These are phyloP conservation scores for Euleptes europaea DNA, from an alignment of 2,113 vertebrate species.

Conservation along the genomic window DNA sequence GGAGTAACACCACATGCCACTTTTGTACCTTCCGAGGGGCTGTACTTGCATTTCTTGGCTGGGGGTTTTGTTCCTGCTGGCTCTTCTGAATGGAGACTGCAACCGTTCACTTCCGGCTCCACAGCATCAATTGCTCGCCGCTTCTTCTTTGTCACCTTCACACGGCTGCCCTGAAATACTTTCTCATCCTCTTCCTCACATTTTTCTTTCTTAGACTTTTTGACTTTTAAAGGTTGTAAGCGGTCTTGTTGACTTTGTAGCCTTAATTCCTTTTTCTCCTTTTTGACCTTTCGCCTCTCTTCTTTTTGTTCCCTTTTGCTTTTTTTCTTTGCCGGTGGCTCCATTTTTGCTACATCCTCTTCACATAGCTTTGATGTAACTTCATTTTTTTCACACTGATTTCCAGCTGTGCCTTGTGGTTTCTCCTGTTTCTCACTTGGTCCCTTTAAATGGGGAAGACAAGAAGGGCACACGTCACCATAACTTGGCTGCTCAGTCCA, in stretches of 20 bases:
- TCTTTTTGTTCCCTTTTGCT: conserved; percentile 86
- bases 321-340: conserved; percentile 74
- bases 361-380: not conserved
- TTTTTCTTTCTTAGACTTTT: conserved; percentile 62
- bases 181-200: conserved; percentile 17
- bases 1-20: not conserved
- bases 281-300: conserved; percentile 80
- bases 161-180: not conserved
- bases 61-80: not conserved
- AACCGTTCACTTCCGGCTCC: conserved; percentile 14
- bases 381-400: not conserved
- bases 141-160: conserved; percentile 62
- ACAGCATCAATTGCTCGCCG: accelerated
- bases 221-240: conserved; percentile 57
- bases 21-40: conserved; percentile 64
- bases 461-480: not conserved
- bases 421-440: conserved; percentile 42
- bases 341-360: conserved; percentile 30
- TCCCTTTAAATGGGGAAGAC: conserved; percentile 41
- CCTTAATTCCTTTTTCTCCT: conserved; percentile 72
- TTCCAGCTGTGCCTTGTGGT: not conserved
- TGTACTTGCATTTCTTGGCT: conserved; percentile 67
- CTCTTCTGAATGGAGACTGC: not conserved
- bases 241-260: conserved; percentile 44
- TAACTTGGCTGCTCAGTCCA: not conserved